phyloP scores from a whole-genome alignment of 2,113 vertebrate species.

The Proteles cristata region DNA sequence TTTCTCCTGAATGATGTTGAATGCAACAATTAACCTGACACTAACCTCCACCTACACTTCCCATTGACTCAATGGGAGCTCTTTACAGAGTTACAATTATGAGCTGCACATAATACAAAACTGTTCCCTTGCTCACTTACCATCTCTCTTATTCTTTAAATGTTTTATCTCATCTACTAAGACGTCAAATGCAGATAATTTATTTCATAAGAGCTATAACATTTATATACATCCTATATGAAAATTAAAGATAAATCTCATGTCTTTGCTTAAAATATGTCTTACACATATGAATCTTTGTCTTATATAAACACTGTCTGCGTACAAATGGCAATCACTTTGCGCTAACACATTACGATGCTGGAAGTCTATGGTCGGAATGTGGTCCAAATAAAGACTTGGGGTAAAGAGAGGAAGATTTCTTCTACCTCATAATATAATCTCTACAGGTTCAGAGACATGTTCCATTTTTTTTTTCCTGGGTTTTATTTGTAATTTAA shows the following conservation, averaged over 20 bases:
- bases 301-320: not conserved
- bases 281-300: not conserved
- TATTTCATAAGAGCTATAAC: not conserved
- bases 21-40: slow-evolving; percentile 72
- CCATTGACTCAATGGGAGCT: slow-evolving; percentile 41
- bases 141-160: slow-evolving; percentile 47
- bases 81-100: slow-evolving; percentile 27
- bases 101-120: slow-evolving; percentile 35
- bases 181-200: not conserved
- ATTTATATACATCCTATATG: not conserved
- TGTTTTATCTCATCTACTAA: slow-evolving; percentile 54
- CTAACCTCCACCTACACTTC: slow-evolving; percentile 64
- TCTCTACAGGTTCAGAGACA: not conserved
- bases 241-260: not conserved
- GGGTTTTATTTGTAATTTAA: not conserved
- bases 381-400: not conserved
- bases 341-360: not conserved
- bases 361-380: not conserved
- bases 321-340: not conserved
- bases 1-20: slow-evolving; percentile 68
- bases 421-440: not conserved
- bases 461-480: not conserved
- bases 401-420: not conserved
- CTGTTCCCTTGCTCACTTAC: slow-evolving; percentile 65
- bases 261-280: not conserved